Evolutionary conservation across 2,888 invertebrate species (phyloP).

Genomic region (Xestia rhomboidea): DNA sequence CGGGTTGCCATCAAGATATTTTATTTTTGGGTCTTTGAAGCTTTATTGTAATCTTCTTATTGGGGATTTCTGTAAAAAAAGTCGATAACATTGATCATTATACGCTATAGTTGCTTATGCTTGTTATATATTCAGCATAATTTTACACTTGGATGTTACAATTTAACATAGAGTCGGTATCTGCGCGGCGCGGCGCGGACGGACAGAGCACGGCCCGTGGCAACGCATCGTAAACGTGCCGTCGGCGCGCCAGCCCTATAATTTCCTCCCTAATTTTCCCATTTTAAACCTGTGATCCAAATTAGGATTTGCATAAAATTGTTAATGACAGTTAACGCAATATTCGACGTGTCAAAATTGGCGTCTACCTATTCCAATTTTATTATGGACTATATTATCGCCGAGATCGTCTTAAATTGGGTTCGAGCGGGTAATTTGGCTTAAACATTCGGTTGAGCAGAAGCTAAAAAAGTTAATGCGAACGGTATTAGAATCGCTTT

Average conservation of each 20-base stretch:
- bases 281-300: conserved; percentile 85
- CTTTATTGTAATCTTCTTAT: conserved; percentile 25
- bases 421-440: conserved; percentile 75
- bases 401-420: conserved; percentile 75
- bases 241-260: conserved; percentile 85
- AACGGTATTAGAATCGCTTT: conserved; percentile 71
- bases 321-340: conserved; percentile 86
- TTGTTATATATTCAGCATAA: conserved; percentile 64
- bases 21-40: conserved; percentile 18
- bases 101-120: conserved; percentile 33
- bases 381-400: conserved; percentile 79
- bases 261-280: conserved; percentile 86
- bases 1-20: conserved; percentile 9
- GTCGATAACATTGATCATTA: conserved; percentile 51
- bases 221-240: conserved; percentile 80
- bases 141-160: conserved; percentile 68
- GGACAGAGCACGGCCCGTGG: conserved; percentile 74
- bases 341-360: conserved; percentile 85
- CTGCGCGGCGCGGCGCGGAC: conserved; percentile 54
- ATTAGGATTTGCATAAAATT: conserved; percentile 89
- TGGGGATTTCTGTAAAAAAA: conserved; percentile 27
- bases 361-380: conserved; percentile 79
- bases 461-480: conserved; percentile 76
- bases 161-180: conserved; percentile 62
- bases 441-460: conserved; percentile 75